Base-by-base conservation (phyloP, 1,140 invertebrate genomes). In the Aphelenchoides avenae region DNA sequence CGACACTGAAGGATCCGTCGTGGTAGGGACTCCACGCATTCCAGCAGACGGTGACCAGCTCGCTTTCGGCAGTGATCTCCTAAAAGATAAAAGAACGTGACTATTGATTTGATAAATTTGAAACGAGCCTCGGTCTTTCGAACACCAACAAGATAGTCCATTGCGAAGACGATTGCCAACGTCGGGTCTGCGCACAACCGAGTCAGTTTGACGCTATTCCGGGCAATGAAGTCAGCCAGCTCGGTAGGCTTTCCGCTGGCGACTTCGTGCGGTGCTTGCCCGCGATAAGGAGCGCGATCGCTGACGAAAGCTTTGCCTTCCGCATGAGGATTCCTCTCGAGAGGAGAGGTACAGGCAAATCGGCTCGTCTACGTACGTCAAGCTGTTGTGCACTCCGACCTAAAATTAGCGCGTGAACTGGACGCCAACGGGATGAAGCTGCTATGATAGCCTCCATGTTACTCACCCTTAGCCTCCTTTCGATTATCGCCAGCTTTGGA, bases 381-480 rank as follows among this genome's bases (percentile, higher is more conserved):
- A 42, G 13, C 65, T 55, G 34, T 67, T 67, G 36, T 67, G 65
- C 9, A 68, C 33, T 18, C 65, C 61, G 41, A 67, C 58, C 57
- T 60, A 13, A 18, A 46, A 39, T 51, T 51, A 11, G 9, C 9
- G 51, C 15, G n/a, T 11, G 39, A 44, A 9, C 39, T 11, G 39
- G 11, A 11, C 39, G 11, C 20, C 11, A 11, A 44, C 11, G 39
- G 39, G 11, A 44, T 9, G 11, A 44, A 44, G 11, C 39, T 44
- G 11, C 20, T 11, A 44, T 11, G 11, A 11, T 44, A 44, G 39
- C n/a, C n/a, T 44, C 11, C n/a, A 44, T 9, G 9, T 29, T 20
- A 47, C 44, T 47, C 18, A 51, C 48, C 40, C 61, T 11, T 6
- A 62, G n/a, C 13, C 50, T 24, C 27, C 60, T 11, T 39, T 62